A percentile compares a stretch with the other conserved stretches of the same genome.
phyloP scores from a whole-genome alignment of 1,140 invertebrate genomes.

The Chlorops oryzae region DNA sequence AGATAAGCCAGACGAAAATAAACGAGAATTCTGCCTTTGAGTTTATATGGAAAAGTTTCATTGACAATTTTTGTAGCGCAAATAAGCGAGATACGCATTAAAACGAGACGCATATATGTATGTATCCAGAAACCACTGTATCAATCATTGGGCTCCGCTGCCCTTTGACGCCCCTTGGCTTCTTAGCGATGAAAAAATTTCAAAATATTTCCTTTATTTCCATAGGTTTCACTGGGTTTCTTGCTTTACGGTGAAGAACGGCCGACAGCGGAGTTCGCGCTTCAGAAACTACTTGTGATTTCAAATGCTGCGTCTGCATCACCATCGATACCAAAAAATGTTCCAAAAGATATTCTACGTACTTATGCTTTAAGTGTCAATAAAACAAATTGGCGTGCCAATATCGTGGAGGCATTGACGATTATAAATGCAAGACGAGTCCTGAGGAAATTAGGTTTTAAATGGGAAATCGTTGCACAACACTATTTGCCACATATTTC shows the following conservation, averaged over 20 bases:
- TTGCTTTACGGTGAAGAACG: slow-evolving; percentile 30
- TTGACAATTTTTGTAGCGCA: too few species aligned
- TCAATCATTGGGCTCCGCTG: too few species aligned
- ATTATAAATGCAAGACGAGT: slow-evolving; percentile 30
- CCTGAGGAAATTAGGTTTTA: slow-evolving; percentile 32
- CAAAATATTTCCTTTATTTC: slow-evolving; percentile 3
- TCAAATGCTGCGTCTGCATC: background rate
- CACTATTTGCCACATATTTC: slow-evolving; percentile 33
- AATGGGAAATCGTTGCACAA: slow-evolving; percentile 23
- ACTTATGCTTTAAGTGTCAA: slow-evolving; percentile 29
- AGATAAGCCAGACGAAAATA: too few species aligned
- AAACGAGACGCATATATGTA: background rate
- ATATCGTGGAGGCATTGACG: slow-evolving; percentile 32
- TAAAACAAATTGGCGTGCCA: slow-evolving; percentile 20
- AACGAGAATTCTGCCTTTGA: too few species aligned
- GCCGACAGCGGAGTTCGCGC: slow-evolving; percentile 21
- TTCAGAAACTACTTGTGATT: slow-evolving; percentile 29
- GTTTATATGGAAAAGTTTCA: too few species aligned
- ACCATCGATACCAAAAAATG: background rate
- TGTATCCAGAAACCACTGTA: too few species aligned
- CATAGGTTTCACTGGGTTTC: slow-evolving; percentile 30
- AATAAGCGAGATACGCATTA: background rate
- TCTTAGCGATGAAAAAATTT: too few species aligned
- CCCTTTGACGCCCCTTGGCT: too few species aligned
- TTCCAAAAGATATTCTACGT: slow-evolving; percentile 18